Base-by-base conservation (phyloP, 2,888 invertebrate genomes). In the Helleia helle region DNA sequence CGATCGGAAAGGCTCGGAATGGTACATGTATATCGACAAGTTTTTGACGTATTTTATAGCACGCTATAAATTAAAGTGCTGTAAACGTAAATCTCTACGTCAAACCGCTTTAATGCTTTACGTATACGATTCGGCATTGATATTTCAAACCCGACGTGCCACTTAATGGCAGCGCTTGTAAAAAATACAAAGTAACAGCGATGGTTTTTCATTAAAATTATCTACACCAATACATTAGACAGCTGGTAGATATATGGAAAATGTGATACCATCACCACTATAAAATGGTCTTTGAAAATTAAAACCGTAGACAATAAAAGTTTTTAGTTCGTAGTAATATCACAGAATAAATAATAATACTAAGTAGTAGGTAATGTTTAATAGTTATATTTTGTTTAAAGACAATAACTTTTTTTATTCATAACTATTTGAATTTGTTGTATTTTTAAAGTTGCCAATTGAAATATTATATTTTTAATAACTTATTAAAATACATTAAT, bases 11-110 rank as follows among this genome's bases (percentile, higher is more conserved):
- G n/a, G 15, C 14, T n/a, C 58, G 58, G 59, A 44, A 43, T 43
- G 36, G 62, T 64, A 66, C 58, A 55, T 57, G 56, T 58, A 55
- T 59, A 63, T 68, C 62, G 70, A 69, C 57, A 60, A 59, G 61
- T 74, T 75, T n/a, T 72, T 71, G 65, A 65, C 62, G 71, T 71
- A 65, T 66, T 81, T 79, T 83, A 80, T 61, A 63, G 56, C 65
- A 47, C 43, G 46, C 58, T 55, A 71, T 81, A 81, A 83, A 81
- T 83, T 74, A 79, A 66, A 58, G 62, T 52, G 70, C 70, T 60
- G 73, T 77, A 77, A 81, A 71, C 66, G 76, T 83, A 81, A 81
- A 83, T 83, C 74, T 83, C 73, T 76, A 71, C 71, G 71, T 73
- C 75, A 73, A 73, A 74, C 72, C 71, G 67, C 69, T 74, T 74